phyloP scores from a whole-genome alignment of 2,797 vertebrate genomes.

The Pachyuromys duprasi region DNA sequence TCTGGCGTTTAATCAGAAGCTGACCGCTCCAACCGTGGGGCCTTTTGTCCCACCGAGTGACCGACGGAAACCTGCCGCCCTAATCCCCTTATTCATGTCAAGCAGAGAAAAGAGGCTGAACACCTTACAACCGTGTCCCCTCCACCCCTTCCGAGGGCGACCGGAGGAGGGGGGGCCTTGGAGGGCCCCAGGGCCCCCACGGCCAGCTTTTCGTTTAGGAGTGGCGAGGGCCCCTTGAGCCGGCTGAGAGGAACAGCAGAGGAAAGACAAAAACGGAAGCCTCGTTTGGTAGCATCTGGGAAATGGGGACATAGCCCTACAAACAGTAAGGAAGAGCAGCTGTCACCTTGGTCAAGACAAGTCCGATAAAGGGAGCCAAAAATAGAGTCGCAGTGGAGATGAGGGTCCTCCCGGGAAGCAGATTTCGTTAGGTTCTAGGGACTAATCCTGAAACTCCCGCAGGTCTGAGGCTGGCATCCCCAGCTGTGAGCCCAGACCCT shows the following conservation, averaged over 20 bases:
- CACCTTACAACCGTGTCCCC: slow-evolving; percentile 92
- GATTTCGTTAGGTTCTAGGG: slow-evolving; percentile 62
- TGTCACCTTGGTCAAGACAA: neutral
- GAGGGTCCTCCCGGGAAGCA: neutral
- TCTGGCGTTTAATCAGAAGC: slow-evolving; percentile 98
- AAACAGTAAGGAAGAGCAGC: neutral
- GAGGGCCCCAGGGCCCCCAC: neutral
- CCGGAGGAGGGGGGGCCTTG: slow-evolving; percentile 30
- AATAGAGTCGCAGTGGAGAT: neutral
- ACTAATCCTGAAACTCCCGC: slow-evolving; percentile 84
- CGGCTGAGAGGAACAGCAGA: neutral
- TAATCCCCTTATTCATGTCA: slow-evolving; percentile 99
- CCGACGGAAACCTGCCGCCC: slow-evolving; percentile 97
- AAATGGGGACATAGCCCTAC: slow-evolving; percentile 63
- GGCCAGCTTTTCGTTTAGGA: neutral
- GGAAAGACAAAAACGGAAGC: neutral
- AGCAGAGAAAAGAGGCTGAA: slow-evolving; percentile 94
- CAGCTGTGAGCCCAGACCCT: slow-evolving; percentile 80
- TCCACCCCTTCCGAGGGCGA: slow-evolving; percentile 85
- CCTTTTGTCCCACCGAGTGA: slow-evolving; percentile 96
- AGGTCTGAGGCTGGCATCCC: slow-evolving; percentile 84
- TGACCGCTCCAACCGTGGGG: slow-evolving; percentile 94
- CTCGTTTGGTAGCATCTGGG: slow-evolving; percentile 64
- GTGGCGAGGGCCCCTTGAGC: neutral
- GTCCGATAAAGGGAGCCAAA: neutral